These are phyloP conservation scores for Cephus runcator DNA, from an alignment of 2,888 invertebrate genomes.

Conservation along the genomic window DNA sequence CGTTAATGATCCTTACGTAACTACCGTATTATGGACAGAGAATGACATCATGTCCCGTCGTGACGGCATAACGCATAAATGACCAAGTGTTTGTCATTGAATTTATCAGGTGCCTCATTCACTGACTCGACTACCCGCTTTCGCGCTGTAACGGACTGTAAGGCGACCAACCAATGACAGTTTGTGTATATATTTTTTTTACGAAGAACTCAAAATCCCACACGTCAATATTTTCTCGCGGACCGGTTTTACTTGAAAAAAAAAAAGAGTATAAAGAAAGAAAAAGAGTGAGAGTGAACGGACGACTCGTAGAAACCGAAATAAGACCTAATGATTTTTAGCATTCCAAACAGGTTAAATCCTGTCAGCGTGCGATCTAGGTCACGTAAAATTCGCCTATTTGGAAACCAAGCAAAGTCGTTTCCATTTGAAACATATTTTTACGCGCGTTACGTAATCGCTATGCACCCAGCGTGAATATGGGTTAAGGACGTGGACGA, in stretches of 20 bases:
- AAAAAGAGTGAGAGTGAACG: not conserved
- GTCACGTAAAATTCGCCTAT: not conserved
- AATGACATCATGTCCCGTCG: not conserved
- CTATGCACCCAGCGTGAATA: not conserved
- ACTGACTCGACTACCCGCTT: not conserved
- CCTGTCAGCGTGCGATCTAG: not conserved
- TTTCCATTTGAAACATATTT: not conserved
- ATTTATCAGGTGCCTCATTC: not conserved
- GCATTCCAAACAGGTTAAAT: not conserved
- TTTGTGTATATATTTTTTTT: not conserved
- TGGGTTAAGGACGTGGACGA: constrained; percentile 1
- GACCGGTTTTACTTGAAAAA: not conserved
- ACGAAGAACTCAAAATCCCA: not conserved
- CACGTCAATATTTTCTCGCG: not conserved
- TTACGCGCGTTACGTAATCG: not conserved
- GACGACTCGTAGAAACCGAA: not conserved
- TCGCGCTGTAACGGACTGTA: not conserved
- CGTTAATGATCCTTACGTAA: not conserved
- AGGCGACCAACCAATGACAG: not conserved
- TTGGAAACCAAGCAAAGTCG: not conserved
- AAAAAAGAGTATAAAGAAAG: not conserved
- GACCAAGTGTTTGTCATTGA: not conserved
- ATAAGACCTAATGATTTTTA: not conserved
- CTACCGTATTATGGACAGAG: not conserved
- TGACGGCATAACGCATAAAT: not conserved